Evolutionary conservation across 2,113 vertebrate genomes (phyloP), one percentile per base, ranked within the genome.

Genomic region (Hipposideros armiger): DNA sequence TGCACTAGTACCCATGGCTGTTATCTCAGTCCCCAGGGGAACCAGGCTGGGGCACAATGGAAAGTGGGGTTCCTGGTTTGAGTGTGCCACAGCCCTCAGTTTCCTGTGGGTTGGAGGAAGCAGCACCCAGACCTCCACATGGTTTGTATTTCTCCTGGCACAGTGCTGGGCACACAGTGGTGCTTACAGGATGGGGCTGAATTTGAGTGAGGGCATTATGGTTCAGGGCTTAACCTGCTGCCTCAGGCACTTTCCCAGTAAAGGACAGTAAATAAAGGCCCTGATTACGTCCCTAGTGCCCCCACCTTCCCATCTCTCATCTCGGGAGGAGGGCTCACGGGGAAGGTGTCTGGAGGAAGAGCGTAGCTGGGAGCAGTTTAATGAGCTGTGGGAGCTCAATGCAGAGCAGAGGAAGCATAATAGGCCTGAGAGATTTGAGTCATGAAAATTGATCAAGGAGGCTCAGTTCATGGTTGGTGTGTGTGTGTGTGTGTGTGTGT

Each of bases 401-500:
- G 95, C 77, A 74, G 54, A 87, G 70, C 24, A 60, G 95, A 95
- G 81, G 77, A 98, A 97, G 76, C 87, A 28, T 74, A 96, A 94
- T 28, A 91, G 16, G n/a, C 85, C 70, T 84, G 50, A 52, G 89
- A 90, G 58, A 90, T 56, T 82, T 60, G 89, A 95, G 81, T 95
- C 92, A 92, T 62, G 32, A 97, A 95, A 95, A 77, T 72, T 97
- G 88, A 87, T 92, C 47, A 56, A 58, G 88, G 95, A 83, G 96
- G 62, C 97, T 98, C 72, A 95, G 96, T 72, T 85, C 17, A 32
- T 56, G 80, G 62, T 15, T 11, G 2, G 3, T 3, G 69, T 10
- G 73, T 73, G 36, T 56, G 30, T 42, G 9, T 96, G 95, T 54
- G 7, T 26, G 36, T 4, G 52, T 95, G 92, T 19, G 30, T 36